Conservation (phyloP, 1,140 invertebrate species). For the Drosophila sp. region DNA sequence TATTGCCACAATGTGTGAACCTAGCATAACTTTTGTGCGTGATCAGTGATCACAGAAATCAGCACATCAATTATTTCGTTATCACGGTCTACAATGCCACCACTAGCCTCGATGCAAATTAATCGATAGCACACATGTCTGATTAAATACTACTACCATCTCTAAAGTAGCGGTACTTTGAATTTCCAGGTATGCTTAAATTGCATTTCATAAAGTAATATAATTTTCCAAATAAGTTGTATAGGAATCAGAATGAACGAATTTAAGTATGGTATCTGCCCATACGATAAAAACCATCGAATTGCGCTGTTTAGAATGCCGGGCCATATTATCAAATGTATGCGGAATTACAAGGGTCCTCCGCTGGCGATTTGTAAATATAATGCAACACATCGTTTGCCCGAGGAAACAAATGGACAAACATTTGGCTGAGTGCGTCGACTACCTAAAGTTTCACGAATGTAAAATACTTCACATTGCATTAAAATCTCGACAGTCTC, state of each 20-base stretch:
- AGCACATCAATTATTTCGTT: neutral
- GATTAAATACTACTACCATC: neutral
- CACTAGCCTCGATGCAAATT: neutral
- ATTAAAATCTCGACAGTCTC: neutral
- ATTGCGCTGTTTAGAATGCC: slow-evolving; percentile 69
- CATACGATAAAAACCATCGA: slow-evolving; percentile 61
- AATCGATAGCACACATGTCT: neutral
- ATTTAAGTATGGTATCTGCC: slow-evolving; percentile 55
- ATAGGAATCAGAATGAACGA: slow-evolving; percentile 50
- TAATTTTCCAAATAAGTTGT: neutral
- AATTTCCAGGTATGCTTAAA: slow-evolving; percentile 2
- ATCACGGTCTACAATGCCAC: neutral
- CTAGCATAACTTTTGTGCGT: neutral
- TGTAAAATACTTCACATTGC: neutral
- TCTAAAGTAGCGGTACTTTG: slow-evolving; percentile 59
- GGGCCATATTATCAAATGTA: slow-evolving; percentile 69
- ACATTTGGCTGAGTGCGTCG: slow-evolving; percentile 58
- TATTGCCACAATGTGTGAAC: neutral
- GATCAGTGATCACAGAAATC: too few species aligned
- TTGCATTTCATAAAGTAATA: neutral
- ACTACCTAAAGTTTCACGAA: slow-evolving; percentile 34
- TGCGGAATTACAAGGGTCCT: slow-evolving; percentile 62
- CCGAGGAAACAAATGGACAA: slow-evolving; percentile 57
- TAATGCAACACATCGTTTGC: slow-evolving; percentile 75
- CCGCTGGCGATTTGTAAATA: slow-evolving; percentile 69